phyloP scores from a whole-genome alignment of 2,797 vertebrate species.

The Graptemys geographica region DNA sequence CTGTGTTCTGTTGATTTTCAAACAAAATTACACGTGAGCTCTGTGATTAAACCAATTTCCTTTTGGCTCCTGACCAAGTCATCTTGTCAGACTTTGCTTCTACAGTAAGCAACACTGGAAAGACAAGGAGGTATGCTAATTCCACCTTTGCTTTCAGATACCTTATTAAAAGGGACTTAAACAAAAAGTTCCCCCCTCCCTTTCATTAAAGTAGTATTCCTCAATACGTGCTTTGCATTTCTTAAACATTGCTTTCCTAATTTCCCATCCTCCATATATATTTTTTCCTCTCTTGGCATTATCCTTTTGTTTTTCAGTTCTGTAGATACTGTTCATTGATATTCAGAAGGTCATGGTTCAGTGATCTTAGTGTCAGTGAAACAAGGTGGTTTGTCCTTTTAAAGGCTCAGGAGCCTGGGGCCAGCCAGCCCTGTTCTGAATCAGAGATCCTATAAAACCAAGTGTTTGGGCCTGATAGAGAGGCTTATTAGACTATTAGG shows the following conservation, averaged over 20 bases:
- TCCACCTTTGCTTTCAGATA: neutral
- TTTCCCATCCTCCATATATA: fast-evolving
- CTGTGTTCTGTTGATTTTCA: neutral
- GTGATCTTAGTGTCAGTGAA: neutral
- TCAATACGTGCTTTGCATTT: neutral
- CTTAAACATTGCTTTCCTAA: neutral
- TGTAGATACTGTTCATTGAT: neutral
- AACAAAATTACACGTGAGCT: fast-evolving
- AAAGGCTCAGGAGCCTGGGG: neutral
- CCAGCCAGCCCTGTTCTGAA: neutral
- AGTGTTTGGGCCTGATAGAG: neutral
- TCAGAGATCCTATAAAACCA: neutral
- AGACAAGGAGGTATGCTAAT: neutral
- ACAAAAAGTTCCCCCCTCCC: fast-evolving
- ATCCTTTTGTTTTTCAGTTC: neutral
- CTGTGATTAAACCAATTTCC: neutral
- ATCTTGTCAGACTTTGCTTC: neutral
- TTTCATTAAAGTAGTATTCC: neutral
- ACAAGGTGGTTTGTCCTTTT: neutral
- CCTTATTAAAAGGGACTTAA: neutral
- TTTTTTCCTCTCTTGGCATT: neutral
- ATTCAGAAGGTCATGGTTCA: neutral
- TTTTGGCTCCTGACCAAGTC: neutral
- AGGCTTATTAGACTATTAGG: neutral
- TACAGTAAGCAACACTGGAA: neutral